These are phyloP conservation scores for Nycticebus coucang DNA, from an alignment of 2,113 vertebrate species.

Conservation along the genomic window DNA sequence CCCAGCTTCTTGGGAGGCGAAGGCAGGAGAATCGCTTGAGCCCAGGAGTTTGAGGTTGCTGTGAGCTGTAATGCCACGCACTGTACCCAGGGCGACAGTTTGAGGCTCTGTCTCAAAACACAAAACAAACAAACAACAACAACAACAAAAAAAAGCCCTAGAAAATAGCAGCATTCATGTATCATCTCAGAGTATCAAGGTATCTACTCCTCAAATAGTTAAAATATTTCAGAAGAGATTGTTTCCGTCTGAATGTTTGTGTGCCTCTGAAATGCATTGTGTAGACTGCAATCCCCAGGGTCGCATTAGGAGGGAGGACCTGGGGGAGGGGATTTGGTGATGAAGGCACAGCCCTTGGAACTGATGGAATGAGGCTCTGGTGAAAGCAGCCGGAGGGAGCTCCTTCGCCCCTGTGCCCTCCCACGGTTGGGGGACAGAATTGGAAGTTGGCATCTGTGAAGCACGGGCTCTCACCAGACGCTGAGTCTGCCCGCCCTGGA, in stretches of 20 bases:
- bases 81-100: no score
- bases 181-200: neutral
- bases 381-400: neutral
- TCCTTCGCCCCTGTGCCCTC: neutral
- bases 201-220: neutral
- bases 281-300: neutral
- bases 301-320: neutral
- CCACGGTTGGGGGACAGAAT: neutral
- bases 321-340: neutral
- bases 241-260: neutral
- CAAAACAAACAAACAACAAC: no score
- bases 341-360: neutral
- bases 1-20: no score
- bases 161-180: neutral
- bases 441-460: neutral
- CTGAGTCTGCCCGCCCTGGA: neutral
- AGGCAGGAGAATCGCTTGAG: no score
- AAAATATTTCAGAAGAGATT: neutral
- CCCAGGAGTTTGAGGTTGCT: no score
- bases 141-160: no score
- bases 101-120: no score
- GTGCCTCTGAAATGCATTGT: neutral
- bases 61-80: no score
- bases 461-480: neutral
- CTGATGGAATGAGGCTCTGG: neutral